Percentiles rank a stretch among this genome's conserved stretches.
Evolutionary conservation across 2,113 vertebrate genomes (phyloP).

Genomic region (Lethenteron camtschaticum): DNA sequence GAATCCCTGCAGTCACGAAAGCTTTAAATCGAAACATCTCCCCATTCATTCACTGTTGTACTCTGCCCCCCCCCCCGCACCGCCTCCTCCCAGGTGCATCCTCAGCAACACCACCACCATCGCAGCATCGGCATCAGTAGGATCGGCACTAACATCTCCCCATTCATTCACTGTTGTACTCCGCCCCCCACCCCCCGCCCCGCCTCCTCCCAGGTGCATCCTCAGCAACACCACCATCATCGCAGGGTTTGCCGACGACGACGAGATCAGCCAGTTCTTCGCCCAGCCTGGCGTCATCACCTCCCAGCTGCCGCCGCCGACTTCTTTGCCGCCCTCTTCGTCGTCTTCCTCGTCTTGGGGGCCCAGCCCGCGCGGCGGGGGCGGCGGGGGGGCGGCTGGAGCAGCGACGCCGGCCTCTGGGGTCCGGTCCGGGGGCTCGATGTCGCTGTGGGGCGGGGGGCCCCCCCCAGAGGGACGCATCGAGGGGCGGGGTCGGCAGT

Average conservation of each 20-base stretch:
- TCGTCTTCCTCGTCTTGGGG: neutral
- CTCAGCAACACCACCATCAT: conserved; percentile 1
- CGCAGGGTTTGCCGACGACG: conserved; percentile 2
- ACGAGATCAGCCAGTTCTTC: neutral
- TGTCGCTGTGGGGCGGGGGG: neutral
- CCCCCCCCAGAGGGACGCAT: neutral
- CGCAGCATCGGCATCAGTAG: neutral
- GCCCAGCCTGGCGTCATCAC: neutral
- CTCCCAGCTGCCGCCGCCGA: neutral
- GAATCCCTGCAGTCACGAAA: too few relatives aligned
- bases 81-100: neutral
- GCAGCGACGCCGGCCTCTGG: neutral
- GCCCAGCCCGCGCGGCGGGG: neutral
- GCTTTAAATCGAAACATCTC: too few relatives aligned
- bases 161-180: too few relatives aligned
- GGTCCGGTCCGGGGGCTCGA: neutral
- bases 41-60: too few relatives aligned
- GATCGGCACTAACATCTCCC: too few relatives aligned
- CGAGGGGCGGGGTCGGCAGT: neutral
- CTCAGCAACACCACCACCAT: conserved; percentile 1
- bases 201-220: neutral
- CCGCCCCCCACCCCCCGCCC: too few relatives aligned
- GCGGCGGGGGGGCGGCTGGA: neutral
- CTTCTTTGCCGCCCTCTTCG: neutral
- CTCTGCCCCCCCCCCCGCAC: too few relatives aligned